Evolutionary conservation across 2,797 vertebrate species (phyloP).

Genomic region (Orientallactaga sibirica): DNA sequence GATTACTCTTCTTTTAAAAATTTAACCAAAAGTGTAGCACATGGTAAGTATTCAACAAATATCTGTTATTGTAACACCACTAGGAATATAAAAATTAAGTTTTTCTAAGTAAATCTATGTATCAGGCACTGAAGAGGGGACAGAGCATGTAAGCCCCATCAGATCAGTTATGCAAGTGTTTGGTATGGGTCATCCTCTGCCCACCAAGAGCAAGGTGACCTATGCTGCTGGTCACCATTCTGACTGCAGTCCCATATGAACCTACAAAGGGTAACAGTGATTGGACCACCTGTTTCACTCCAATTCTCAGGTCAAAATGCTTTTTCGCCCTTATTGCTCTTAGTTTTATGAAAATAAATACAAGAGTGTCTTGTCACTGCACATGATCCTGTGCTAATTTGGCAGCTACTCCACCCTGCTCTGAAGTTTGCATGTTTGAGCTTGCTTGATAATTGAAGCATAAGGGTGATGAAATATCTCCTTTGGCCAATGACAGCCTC

Average conservation of each 20-base stretch:
- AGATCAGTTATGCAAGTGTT: neutral
- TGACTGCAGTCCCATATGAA: neutral
- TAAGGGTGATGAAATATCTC: conserved; percentile 19
- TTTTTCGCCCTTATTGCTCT: neutral
- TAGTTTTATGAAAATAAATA: neutral
- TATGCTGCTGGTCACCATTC: neutral
- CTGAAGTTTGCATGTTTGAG: neutral
- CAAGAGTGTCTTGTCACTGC: neutral
- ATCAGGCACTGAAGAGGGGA: neutral
- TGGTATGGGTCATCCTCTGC: neutral
- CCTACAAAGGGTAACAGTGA: neutral
- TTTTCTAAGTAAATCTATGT: neutral
- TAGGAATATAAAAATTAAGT: neutral
- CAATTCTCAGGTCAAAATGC: neutral
- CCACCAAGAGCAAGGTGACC: neutral
- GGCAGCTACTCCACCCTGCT: neutral
- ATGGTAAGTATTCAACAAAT: conserved; percentile 9
- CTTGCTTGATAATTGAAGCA: conserved; percentile 32
- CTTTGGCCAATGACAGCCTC: conserved; percentile 6
- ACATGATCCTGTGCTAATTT: neutral
- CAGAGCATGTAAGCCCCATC: neutral
- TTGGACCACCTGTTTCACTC: neutral
- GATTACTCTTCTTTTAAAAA: neutral
- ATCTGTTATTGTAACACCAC: neutral
- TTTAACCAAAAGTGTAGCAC: neutral